Evolutionary conservation across 1,140 invertebrate species (phyloP).

Genomic region (Pinna nobilis): DNA sequence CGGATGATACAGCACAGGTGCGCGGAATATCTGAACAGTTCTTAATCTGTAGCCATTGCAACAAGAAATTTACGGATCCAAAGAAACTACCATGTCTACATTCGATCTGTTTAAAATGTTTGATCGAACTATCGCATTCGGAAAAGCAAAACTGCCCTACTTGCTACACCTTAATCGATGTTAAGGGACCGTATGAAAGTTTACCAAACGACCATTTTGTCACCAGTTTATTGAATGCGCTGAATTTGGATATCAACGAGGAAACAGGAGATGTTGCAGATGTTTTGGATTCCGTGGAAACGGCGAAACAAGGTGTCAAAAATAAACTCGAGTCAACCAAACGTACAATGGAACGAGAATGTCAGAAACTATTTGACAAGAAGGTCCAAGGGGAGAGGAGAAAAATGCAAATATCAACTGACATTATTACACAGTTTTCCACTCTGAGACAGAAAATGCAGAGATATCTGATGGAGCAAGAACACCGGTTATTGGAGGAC

Average conservation of each 20-base stretch:
- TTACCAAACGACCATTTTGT: background rate
- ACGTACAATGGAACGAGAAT: background rate
- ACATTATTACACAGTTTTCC: slow-evolving; percentile 7
- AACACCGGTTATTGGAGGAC: background rate
- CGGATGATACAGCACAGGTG: too few species aligned
- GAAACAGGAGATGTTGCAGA: background rate
- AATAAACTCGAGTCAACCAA: background rate
- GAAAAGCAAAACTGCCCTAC: background rate
- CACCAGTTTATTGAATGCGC: background rate
- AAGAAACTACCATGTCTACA: slow-evolving; percentile 19
- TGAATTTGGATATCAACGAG: background rate
- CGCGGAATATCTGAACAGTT: slow-evolving; percentile 1
- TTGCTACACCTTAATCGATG: slow-evolving; percentile 3
- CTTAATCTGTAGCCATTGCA: slow-evolving; percentile 1
- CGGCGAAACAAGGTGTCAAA: background rate
- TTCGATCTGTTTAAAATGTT: slow-evolving; percentile 7
- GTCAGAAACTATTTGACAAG: background rate
- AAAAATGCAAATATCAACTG: slow-evolving; percentile 6
- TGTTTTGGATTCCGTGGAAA: slow-evolving; percentile 3
- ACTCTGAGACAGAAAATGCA: slow-evolving; percentile 12
- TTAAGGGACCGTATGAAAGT: background rate
- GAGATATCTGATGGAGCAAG: slow-evolving; percentile 17
- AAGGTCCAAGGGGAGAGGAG: background rate
- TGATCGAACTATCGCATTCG: background rate
- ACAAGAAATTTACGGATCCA: background rate